A percentile compares a stretch with the other conserved stretches of the same genome.
These are phyloP conservation scores for Tetramorium simillimum DNA, from an alignment of 1,140 invertebrate species.

Conservation along the genomic window DNA sequence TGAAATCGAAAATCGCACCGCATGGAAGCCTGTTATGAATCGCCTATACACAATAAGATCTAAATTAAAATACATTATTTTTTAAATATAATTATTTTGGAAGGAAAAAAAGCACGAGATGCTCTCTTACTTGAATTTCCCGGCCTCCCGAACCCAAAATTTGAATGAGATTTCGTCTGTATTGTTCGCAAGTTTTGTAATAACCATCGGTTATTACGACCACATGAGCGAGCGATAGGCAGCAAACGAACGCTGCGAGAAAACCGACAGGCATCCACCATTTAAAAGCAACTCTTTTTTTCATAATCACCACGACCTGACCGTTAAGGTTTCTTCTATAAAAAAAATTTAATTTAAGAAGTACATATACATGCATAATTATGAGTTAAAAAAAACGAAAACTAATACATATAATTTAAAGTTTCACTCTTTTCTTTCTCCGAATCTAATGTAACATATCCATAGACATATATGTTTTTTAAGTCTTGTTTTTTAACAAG, in stretches of 20 bases:
- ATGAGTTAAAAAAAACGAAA: neutral
- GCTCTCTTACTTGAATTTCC: slow-evolving; percentile 77
- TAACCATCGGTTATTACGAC: slow-evolving; percentile 89
- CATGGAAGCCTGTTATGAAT: slow-evolving; percentile 89
- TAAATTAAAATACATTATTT: neutral
- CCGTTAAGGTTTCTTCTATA: slow-evolving; percentile 19
- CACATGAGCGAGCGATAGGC: slow-evolving; percentile 88
- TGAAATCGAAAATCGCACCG: slow-evolving; percentile 89
- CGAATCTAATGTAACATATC: neutral
- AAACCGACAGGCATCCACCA: slow-evolving; percentile 87
- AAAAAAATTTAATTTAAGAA: neutral
- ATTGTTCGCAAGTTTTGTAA: slow-evolving; percentile 89
- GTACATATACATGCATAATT: neutral
- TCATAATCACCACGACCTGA: slow-evolving; percentile 85
- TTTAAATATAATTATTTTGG: slow-evolving; percentile 9
- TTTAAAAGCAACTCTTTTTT: slow-evolving; percentile 85
- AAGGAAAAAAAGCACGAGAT: neutral
- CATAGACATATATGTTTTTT: neutral
- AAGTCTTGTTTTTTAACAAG: neutral
- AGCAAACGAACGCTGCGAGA: slow-evolving; percentile 86
- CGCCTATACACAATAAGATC: slow-evolving; percentile 79
- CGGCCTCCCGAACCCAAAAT: slow-evolving; percentile 81
- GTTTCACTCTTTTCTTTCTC: neutral
- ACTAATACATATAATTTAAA: neutral
- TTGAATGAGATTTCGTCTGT: slow-evolving; percentile 86